Base-by-base conservation (phyloP, 2,113 vertebrate species). In the Megalops atlanticus region DNA sequence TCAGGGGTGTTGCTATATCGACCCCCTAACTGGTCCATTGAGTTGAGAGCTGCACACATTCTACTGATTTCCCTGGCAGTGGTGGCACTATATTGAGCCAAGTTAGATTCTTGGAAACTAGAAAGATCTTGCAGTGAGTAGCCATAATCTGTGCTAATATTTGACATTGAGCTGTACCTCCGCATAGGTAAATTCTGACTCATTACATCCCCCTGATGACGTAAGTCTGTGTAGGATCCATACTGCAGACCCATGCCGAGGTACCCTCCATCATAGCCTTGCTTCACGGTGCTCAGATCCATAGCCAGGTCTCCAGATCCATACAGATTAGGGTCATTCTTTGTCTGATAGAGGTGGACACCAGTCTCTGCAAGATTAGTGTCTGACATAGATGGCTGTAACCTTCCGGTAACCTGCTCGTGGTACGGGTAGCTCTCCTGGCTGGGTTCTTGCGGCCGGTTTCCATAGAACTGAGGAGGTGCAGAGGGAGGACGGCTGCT, bases 11-110 rank as follows among this genome's bases (percentile, higher is more conserved):
- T 94, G 76, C 92, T 70, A 0, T 95, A 97, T 71, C 96, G 94
- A 74, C 93, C 96, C 0, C 96, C 96, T 0, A 95, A 97, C 45
- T 98, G 97, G 87, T 99, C 98, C 92, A 95, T 97, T 81, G 97
- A 96, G 89, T 98, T 98, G 80, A 99, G 95, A 85, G 97, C 98
- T 0, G 98, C 97, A 38, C 98, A 99, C 98, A 99, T 99, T 31
- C 97, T 95, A 89, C 96, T 99, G 84, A 99, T 99, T 89, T 99
- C 97, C 0, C 97, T 96, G 0, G 97, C 98, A 0, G 98, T 99
- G 41, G 98, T 99, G 81, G 98, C 97, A 77, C 98, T 99, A 86
- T 98, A 98, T 79, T 98, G 97, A 81, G 97, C 97, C 88, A 99
- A 92, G 89, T 96, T 99, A 81, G 97, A 94, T 82, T 99, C 97